A percentile compares a stretch with the other conserved stretches of the same genome.
Conservation (phyloP, 2,888 invertebrate genomes). For the Ommatoiulus sabulosus region DNA sequence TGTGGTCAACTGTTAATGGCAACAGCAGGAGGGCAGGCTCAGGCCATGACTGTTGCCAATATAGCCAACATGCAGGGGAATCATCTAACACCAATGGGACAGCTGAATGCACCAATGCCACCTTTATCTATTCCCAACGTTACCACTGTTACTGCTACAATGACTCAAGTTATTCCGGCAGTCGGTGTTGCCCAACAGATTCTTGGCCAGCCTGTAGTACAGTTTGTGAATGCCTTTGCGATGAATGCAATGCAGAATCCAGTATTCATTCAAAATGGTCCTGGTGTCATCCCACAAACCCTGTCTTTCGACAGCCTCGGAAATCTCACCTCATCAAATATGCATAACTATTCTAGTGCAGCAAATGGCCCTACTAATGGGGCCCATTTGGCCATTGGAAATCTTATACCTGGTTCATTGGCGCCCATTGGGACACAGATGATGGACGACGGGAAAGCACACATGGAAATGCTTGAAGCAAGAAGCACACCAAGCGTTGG, state of each 20-base stretch:
- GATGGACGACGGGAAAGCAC: conserved; percentile 55
- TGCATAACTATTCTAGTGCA: conserved; percentile 29
- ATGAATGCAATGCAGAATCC: conserved; percentile 63
- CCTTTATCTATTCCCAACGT: conserved; percentile 65
- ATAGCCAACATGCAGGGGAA: conserved; percentile 62
- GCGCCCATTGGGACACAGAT: conserved; percentile 55
- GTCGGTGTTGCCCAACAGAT: conserved; percentile 63
- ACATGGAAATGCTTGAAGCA: conserved; percentile 60
- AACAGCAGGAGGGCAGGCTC: conserved; percentile 60
- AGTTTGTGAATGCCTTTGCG: conserved; percentile 79
- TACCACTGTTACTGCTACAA: conserved; percentile 64
- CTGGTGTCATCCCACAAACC: conserved; percentile 52
- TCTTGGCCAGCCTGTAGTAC: conserved; percentile 64
- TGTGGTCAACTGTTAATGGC: conserved; percentile 62
- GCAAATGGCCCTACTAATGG: not conserved
- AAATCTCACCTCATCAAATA: conserved; percentile 51
- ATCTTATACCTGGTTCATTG: conserved; percentile 12
- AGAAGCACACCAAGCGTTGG: conserved; percentile 61
- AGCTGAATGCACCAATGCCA: conserved; percentile 64
- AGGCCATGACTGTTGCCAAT: conserved; percentile 61
- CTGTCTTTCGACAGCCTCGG: conserved; percentile 56
- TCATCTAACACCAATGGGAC: conserved; percentile 60
- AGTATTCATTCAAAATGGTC: conserved; percentile 62
- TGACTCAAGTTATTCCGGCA: conserved; percentile 66
- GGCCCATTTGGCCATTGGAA: conserved; percentile 49